Conservation (phyloP, 2,113 vertebrate species). For the Leptobrachium ailaonicum region DNA sequence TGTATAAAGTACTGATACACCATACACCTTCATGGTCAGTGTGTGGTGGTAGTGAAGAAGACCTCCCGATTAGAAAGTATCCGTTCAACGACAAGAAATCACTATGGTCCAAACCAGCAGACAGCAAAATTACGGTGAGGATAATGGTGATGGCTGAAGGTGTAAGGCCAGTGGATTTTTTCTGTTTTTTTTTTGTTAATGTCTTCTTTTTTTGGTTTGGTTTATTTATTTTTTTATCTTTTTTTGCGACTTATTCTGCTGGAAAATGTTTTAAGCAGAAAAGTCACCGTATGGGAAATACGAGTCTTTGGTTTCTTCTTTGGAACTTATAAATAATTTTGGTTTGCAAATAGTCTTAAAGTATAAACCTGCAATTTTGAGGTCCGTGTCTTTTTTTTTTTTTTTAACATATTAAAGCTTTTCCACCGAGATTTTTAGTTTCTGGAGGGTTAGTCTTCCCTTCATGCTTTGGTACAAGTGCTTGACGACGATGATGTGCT, state of each 20-base stretch:
- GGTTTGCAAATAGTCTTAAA: constrained; percentile 87
- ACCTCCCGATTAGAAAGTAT: constrained; percentile 69
- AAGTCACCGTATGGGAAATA: constrained; percentile 90
- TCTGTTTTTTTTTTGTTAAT: constrained; percentile 66
- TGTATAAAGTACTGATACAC: constrained; percentile 61
- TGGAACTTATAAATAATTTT: constrained; percentile 97
- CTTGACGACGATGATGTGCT: constrained; percentile 86
- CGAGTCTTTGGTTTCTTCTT: constrained; percentile 99
- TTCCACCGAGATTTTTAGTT: constrained; percentile 77
- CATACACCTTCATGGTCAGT: constrained; percentile 61
- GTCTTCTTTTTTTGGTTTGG: constrained; percentile 41
- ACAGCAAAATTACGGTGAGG: constrained; percentile 73
- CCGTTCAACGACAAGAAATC: constrained; percentile 71
- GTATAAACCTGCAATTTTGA: constrained; percentile 93
- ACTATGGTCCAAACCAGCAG: constrained; percentile 68
- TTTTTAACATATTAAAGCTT: constrained; percentile 72
- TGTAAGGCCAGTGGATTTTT: constrained; percentile 73
- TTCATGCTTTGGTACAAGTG: constrained; percentile 99
- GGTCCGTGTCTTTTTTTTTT: constrained; percentile 77
- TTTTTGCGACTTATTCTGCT: constrained; percentile 80
- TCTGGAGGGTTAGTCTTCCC: constrained; percentile 77
- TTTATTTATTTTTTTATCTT: constrained; percentile 62
- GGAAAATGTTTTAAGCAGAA: constrained; percentile 83
- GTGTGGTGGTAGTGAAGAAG: constrained; percentile 66
- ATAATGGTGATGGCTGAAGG: constrained; percentile 73